Base-by-base conservation (phyloP, 1,140 invertebrate species). In the Zaprionus kolodkinae region DNA sequence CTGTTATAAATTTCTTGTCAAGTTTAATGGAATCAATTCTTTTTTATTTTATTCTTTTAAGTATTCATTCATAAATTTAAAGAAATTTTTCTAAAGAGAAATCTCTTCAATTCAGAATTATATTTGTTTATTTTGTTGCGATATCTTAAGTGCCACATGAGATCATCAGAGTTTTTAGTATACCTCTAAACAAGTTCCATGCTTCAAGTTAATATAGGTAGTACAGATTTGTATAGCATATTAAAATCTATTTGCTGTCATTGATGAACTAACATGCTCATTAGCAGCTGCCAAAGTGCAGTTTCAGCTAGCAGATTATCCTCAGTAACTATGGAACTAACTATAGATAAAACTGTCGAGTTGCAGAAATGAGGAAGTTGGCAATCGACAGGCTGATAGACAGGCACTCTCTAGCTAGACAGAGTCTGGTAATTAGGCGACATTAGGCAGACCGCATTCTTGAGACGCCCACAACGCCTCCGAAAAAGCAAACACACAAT, bases 361-460 rank as follows among this genome's bases (percentile, higher is more conserved):
- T 27, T 30, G 52, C 52, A 3, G 21, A 55, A 55, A 55, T 30
- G 21, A 27, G 52, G 52, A 55, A 55, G 25, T 55, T 25, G 12
- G n/a, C 13, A 60, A 61, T 56, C 25, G 25, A 15, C 15, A 35
- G 17, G 35, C 35, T 25, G 52, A 63, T 35, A 68, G 50, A 63
- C 66, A 74, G 56, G 50, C 71, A 69, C 57, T 73, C 57, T 73
- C 38, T 21, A 68, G 70, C 6, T 21, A 59, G 69, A 50, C 17
- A 48, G 45, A 21, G 10, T 17, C n/a, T 15, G 45, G 45, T 62
- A 69, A 87, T 88, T 79, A 74, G 76, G 56, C 13, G 27, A 56
- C 72, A 77, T 88, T 87, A 66, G 68, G 57, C 64, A 50, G 81
- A 64, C 69, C 74, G 45, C 80, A 88, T 89, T 84, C 67, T 65